Evolutionary conservation across 2,797 vertebrate genomes (phyloP).

Genomic region (Salarias fasciatus): DNA sequence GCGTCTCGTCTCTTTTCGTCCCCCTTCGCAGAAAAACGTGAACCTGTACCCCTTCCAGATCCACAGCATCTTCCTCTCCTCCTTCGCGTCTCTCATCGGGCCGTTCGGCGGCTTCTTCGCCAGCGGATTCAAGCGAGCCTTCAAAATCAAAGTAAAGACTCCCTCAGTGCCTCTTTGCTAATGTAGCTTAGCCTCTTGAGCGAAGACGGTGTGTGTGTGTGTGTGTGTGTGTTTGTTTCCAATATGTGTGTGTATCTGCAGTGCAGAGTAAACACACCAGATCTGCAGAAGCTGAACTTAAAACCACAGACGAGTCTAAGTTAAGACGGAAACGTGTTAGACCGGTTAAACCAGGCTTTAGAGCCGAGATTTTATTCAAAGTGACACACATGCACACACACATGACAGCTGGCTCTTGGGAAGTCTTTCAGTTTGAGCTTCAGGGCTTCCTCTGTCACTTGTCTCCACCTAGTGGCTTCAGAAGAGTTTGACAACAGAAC

Average conservation of each 20-base stretch:
- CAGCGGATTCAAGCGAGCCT: constrained; percentile 98
- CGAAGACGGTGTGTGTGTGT: too few relatives aligned
- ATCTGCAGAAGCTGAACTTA: background rate
- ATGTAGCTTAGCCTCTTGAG: too few relatives aligned
- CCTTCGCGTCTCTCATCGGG: constrained; percentile 95
- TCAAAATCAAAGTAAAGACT: constrained; percentile 94
- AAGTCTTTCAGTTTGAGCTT: too few relatives aligned
- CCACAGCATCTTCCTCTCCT: constrained; percentile 96
- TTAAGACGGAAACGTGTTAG: constrained; percentile 8
- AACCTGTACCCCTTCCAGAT: constrained; percentile 96
- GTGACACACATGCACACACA: constrained; percentile 1
- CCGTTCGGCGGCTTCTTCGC: constrained; percentile 98
- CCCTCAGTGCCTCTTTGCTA: too few relatives aligned
- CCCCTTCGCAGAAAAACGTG: too few relatives aligned
- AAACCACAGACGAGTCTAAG: background rate
- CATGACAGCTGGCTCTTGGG: too few relatives aligned
- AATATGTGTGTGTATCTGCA: too few relatives aligned
- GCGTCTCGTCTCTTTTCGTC: too few relatives aligned
- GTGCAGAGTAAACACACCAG: background rate
- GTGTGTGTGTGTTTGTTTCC: too few relatives aligned
- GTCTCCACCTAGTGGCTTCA: background rate
- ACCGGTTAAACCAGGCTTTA: background rate
- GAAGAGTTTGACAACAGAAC: background rate
- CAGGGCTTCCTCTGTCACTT: background rate
- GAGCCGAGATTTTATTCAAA: constrained; percentile 19